phyloP scores from a whole-genome alignment of 2,888 invertebrate species.

The Esperia sulphurella region DNA sequence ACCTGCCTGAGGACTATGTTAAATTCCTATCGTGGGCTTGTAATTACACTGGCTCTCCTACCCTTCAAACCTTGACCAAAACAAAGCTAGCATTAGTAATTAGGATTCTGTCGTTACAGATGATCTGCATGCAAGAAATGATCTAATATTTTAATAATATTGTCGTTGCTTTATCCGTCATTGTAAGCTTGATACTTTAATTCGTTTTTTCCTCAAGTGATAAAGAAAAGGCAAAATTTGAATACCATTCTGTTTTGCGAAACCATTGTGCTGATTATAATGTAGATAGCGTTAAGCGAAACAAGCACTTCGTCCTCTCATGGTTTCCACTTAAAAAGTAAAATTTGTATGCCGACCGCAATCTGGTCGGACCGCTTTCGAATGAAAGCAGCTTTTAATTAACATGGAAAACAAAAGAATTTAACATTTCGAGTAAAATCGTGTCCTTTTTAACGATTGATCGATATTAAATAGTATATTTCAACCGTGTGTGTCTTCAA shows the following conservation, averaged over 20 bases:
- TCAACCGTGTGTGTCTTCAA: neutral
- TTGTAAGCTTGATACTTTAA: too few species aligned
- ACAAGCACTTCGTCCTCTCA: conserved; percentile 24
- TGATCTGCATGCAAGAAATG: too few species aligned
- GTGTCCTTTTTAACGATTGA: conserved; percentile 3
- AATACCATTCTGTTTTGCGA: neutral
- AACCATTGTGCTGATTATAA: conserved; percentile 24
- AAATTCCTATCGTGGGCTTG: too few species aligned
- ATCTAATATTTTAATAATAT: too few species aligned
- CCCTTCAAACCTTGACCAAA: too few species aligned
- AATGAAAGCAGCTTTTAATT: conserved; percentile 53
- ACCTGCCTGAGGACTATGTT: too few species aligned
- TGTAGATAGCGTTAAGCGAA: conserved; percentile 37
- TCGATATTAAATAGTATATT: neutral
- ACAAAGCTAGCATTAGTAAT: too few species aligned
- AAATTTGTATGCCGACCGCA: conserved; percentile 44
- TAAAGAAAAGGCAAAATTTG: neutral
- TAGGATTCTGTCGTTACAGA: too few species aligned
- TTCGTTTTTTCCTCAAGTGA: too few species aligned
- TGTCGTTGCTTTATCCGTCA: too few species aligned
- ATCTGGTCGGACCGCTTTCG: conserved; percentile 35
- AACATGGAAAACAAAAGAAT: conserved; percentile 44
- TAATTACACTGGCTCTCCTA: too few species aligned
- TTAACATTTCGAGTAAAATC: conserved; percentile 22
- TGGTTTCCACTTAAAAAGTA: conserved; percentile 40